phyloP scores from a whole-genome alignment of 1,140 invertebrate species.

The Melitaea cinxia region DNA sequence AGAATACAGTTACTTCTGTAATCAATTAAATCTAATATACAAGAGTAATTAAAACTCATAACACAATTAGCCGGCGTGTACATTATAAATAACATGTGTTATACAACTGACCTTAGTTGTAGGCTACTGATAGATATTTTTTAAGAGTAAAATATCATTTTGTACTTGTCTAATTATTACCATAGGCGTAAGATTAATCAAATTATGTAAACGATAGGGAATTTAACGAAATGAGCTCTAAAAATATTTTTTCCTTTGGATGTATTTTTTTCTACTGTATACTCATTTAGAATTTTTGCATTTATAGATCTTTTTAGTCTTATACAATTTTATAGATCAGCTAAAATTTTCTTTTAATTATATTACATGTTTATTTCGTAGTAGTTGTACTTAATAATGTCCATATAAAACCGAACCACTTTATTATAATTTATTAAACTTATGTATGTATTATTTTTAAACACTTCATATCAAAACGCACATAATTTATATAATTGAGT shows the following conservation, averaged over 20 bases:
- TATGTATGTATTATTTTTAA: conserved; percentile 59
- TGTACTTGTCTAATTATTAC: conserved; percentile 81
- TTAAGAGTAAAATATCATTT: conserved; percentile 79
- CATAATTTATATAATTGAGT: conserved; percentile 78
- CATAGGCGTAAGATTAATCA: conserved; percentile 77
- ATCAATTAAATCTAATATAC: conserved; percentile 29
- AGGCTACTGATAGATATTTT: conserved; percentile 75
- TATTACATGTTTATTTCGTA: conserved; percentile 50
- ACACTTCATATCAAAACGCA: conserved; percentile 68
- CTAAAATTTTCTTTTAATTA: conserved; percentile 51
- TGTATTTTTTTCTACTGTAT: conserved; percentile 78
- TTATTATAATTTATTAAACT: conserved; percentile 58
- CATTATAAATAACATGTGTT: conserved; percentile 65
- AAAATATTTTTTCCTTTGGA: conserved; percentile 71
- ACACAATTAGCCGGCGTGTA: conserved; percentile 49
- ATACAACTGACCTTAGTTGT: conserved; percentile 78
- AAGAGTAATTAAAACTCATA: conserved; percentile 34
- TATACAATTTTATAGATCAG: conserved; percentile 70
- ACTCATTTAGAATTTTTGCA: conserved; percentile 77
- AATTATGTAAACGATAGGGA: conserved; percentile 71
- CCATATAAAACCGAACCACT: conserved; percentile 62
- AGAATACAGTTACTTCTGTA: conserved; percentile 28
- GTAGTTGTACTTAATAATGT: conserved; percentile 74
- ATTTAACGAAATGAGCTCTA: conserved; percentile 74
- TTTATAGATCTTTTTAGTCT: conserved; percentile 80